These are phyloP conservation scores for Carcina quercana DNA, from an alignment of 2,888 invertebrate genomes.

Conservation along the genomic window DNA sequence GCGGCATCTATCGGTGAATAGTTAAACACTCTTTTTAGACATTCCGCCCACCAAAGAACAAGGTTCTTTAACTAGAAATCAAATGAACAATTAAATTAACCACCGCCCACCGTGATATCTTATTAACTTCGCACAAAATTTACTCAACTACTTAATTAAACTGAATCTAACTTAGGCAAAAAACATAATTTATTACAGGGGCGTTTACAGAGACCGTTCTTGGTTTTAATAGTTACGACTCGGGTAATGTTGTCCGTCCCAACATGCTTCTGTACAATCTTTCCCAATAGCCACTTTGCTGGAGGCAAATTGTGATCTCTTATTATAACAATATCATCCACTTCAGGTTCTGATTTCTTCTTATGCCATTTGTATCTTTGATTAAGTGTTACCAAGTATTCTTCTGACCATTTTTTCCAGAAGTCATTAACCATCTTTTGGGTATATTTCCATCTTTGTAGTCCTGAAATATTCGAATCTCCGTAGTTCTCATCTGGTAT, in stretches of 20 bases:
- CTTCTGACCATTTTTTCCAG: constrained; percentile 10
- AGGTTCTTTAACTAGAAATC: too few relatives aligned
- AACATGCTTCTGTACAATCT: constrained; percentile 11
- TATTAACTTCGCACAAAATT: too few relatives aligned
- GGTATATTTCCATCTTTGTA: constrained; percentile 15
- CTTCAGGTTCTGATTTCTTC: constrained; percentile 4
- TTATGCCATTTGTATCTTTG: constrained; percentile 14
- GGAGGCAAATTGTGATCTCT: constrained; percentile 16
- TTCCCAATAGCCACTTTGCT: constrained; percentile 13
- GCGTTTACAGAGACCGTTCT: not conserved
- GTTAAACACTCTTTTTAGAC: too few relatives aligned
- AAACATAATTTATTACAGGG: not conserved
- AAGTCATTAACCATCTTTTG: constrained; percentile 19
- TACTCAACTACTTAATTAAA: too few relatives aligned
- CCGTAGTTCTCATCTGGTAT: constrained; percentile 10
- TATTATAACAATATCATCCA: constrained; percentile 14
- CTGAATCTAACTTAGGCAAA: not conserved
- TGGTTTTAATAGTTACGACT: constrained; percentile 6
- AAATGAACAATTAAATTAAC: too few relatives aligned
- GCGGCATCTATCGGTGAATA: too few relatives aligned
- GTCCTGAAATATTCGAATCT: not conserved
- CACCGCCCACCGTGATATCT: too few relatives aligned
- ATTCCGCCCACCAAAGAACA: too few relatives aligned
- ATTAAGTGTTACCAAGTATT: constrained; percentile 8
- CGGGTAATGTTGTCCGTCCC: constrained; percentile 8